These are phyloP conservation scores for Therioaphis trifolii DNA, from an alignment of 2,888 invertebrate genomes.

Conservation along the genomic window DNA sequence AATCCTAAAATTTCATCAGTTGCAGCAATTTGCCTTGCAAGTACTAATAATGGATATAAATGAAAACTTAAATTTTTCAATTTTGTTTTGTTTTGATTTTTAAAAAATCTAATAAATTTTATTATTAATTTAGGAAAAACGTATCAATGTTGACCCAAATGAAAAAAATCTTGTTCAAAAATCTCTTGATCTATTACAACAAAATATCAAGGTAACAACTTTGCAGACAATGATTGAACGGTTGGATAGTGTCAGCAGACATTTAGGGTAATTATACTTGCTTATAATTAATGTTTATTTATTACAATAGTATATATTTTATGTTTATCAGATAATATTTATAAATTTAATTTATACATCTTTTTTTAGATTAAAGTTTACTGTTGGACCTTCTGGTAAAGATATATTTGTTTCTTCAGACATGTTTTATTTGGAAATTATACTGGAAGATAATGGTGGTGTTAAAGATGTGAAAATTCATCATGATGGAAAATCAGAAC, in stretches of 20 bases:
- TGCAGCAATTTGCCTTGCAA: too few relatives aligned
- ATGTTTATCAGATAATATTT: not conserved
- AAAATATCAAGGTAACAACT: conserved; percentile 92
- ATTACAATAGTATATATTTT: not conserved
- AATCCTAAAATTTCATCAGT: too few relatives aligned
- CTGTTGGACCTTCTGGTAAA: conserved; percentile 82
- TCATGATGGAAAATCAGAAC: conserved; percentile 84
- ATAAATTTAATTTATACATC: conserved; percentile 28
- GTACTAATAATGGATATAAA: too few relatives aligned
- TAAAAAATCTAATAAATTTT: conserved; percentile 2
- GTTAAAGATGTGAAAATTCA: conserved; percentile 92
- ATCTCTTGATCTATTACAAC: conserved; percentile 90
- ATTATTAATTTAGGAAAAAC: conserved; percentile 78
- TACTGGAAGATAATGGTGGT: conserved; percentile 83
- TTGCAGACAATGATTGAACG: conserved; percentile 92
- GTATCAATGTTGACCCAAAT: conserved; percentile 85
- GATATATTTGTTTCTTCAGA: conserved; percentile 93
- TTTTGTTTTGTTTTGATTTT: too few relatives aligned
- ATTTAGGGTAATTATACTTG: conserved; percentile 77
- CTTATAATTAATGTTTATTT: not conserved
- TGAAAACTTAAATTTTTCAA: too few relatives aligned
- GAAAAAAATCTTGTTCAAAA: conserved; percentile 89
- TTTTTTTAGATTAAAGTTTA: conserved; percentile 82
- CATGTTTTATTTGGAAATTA: conserved; percentile 94
- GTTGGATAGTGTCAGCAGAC: conserved; percentile 89